Conservation (phyloP, 2,888 invertebrate genomes). For the Tortrix viridana region DNA sequence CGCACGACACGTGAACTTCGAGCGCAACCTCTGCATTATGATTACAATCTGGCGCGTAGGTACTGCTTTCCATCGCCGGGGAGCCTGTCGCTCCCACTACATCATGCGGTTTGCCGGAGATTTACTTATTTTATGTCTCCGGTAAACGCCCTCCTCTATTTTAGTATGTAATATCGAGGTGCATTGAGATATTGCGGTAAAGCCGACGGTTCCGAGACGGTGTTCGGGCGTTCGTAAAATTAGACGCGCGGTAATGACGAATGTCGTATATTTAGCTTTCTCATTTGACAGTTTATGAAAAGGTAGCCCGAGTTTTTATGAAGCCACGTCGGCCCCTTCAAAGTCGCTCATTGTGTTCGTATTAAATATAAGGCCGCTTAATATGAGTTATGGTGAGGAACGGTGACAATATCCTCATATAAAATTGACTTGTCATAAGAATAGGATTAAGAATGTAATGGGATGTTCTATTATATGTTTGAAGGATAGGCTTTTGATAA, state of each 20-base stretch:
- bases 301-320: slow-evolving; percentile 68
- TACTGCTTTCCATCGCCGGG: slow-evolving; percentile 33
- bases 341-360: slow-evolving; percentile 58
- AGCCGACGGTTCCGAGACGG: slow-evolving; percentile 39
- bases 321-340: slow-evolving; percentile 53
- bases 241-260: slow-evolving; percentile 70
- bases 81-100: slow-evolving; percentile 19
- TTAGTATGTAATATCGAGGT: slow-evolving; percentile 38
- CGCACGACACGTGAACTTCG: slow-evolving; percentile 73
- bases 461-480: slow-evolving; percentile 62
- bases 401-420: slow-evolving; percentile 71
- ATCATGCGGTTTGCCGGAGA: slow-evolving; percentile 30
- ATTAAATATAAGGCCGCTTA: slow-evolving; percentile 71
- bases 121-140: slow-evolving; percentile 31
- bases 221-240: slow-evolving; percentile 62
- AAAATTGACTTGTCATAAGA: slow-evolving; percentile 76
- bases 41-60: slow-evolving; percentile 37
- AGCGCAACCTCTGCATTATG: slow-evolving; percentile 53
- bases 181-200: slow-evolving; percentile 39
- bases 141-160: slow-evolving; percentile 35
- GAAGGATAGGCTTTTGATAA: slow-evolving; percentile 73
- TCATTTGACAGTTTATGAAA: slow-evolving; percentile 67
- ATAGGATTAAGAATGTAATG: slow-evolving; percentile 76
- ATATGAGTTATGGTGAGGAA: slow-evolving; percentile 74
- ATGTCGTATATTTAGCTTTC: slow-evolving; percentile 75